phyloP scores from a whole-genome alignment of 2,113 vertebrate species.

The Mormoops blainvillei region DNA sequence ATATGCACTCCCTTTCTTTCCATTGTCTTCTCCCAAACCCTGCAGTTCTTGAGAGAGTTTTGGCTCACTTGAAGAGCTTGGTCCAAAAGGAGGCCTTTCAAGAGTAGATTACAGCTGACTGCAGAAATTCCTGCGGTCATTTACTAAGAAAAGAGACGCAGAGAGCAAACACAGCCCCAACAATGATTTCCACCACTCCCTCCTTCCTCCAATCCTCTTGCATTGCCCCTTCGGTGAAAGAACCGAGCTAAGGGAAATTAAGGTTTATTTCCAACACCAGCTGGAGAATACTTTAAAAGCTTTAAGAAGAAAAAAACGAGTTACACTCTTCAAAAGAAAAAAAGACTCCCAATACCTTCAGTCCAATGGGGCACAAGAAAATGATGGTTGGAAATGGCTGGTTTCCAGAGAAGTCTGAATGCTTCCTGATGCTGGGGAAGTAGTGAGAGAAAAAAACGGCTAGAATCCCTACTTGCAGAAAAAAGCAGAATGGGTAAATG shows the following conservation, averaged over 20 bases:
- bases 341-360: not conserved
- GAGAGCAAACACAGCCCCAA: slow-evolving; percentile 14
- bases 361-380: not conserved
- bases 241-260: slow-evolving; percentile 9
- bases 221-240: slow-evolving; percentile 16
- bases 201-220: not conserved
- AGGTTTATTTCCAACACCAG: slow-evolving; percentile 37
- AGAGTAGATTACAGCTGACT: slow-evolving; percentile 50
- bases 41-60: not conserved
- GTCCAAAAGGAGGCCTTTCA: slow-evolving; percentile 26
- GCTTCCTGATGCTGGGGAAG: not conserved
- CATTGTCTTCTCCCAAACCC: slow-evolving; percentile 13
- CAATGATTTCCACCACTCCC: not conserved
- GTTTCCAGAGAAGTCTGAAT: not conserved
- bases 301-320: not conserved
- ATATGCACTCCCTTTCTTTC: slow-evolving; percentile 9
- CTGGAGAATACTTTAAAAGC: not conserved
- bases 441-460: not conserved
- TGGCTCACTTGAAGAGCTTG: slow-evolving; percentile 22
- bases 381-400: not conserved
- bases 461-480: not conserved
- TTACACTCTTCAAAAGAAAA: not conserved
- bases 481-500: not conserved
- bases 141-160: slow-evolving; percentile 27
- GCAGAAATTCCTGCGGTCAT: slow-evolving; percentile 48